Base-by-base conservation (phyloP, 2,113 vertebrate genomes). In the Sigmodon hispidus region DNA sequence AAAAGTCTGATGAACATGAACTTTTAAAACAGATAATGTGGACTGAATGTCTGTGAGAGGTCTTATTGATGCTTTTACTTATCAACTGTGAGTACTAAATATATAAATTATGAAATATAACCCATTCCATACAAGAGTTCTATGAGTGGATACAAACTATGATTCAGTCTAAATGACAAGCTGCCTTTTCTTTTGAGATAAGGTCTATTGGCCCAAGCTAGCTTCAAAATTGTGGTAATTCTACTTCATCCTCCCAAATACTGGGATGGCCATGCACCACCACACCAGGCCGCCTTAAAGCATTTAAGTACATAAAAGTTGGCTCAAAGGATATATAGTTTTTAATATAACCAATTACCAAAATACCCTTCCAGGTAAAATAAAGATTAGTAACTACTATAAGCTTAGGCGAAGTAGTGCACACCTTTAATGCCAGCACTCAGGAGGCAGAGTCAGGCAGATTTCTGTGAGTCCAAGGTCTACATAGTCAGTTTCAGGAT, bases 81-180 rank as follows among this genome's bases (percentile, higher is more conserved):
- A 84, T 36, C 36, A 83, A 63, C 24, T n/a, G 24, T 17, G 24
- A 13, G 57, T 21, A 55, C 57, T 57, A 59, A 50, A n/a, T 34
- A 81, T 59, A 59, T 15, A 40, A 59, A 40, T 81, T 59, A 81
- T 57, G 50, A 26, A 57, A 72, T 4, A 36, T 17, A 86, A 59
- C 65, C 75, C 89, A 86, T 91, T 26, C 75, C 45, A 65, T 15
- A 80, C 43, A 87, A 77, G 94, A 95, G 40, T 13, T 89, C 15
- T 93, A 81, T 29, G 59, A 45, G 0, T 59, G 12, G 10, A 90
- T 86, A 79, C 55, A 90, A 89, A 79, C 55, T 84, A 3, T 40
- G 89, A 84, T 79, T 85, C 70, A 73, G 22, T 73, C 19, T 43
- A 90, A 94, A 43, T 91, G 45, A 61, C 11, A 52, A 89, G 26